Base-by-base conservation (phyloP, 2,797 vertebrate species). In the Astyanax mexicanus region DNA sequence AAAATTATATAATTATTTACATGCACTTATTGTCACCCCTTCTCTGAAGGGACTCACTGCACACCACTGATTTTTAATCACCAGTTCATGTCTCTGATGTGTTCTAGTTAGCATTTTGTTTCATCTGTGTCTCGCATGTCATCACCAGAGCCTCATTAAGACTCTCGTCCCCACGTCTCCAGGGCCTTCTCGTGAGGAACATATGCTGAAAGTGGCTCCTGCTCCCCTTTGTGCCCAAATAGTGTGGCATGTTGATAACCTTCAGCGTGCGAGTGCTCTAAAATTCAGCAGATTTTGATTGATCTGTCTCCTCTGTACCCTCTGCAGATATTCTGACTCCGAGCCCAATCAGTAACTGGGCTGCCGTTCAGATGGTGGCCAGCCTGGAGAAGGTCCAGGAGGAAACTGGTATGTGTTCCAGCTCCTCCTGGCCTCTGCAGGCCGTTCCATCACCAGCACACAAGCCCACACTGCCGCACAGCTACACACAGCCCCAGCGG, bases 311-410 rank as follows among this genome's bases (percentile, higher is more conserved):
- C 73, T 69, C n/a, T 38, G 58, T 75, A 64, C 44, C 49, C 66
- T 69, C 67, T 25, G 54, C 64, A 69, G 78, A 69, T 80, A 69
- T 72, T 78, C 75, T 78, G 75, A 80, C 78, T 83, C 61, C 0
- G 32, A 68, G 52, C 44, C 58, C 44, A 35, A 77, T 72, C 64
- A 58, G 54, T 71, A 72, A 83, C 69, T 64, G n/a, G 58, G 62
- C 49, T 64, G 44, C 45, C 54, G 71, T 64, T 80, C 57, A 58
- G 71, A 66, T 52, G 81, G 80, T 62, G 79, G 68, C 62, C 64
- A 65, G 47, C 60, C 74, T 80, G 75, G 79, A 80, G 3, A n/a
- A 66, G 10, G 15, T 83, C 81, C 81, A 83, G 62, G 1, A 62
- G 15, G 13, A 70, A 69, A 75, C 65, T 61, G 17, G 57, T 71